phyloP scores from a whole-genome alignment of 2,888 invertebrate genomes.

The Quadroppia sp. region DNA sequence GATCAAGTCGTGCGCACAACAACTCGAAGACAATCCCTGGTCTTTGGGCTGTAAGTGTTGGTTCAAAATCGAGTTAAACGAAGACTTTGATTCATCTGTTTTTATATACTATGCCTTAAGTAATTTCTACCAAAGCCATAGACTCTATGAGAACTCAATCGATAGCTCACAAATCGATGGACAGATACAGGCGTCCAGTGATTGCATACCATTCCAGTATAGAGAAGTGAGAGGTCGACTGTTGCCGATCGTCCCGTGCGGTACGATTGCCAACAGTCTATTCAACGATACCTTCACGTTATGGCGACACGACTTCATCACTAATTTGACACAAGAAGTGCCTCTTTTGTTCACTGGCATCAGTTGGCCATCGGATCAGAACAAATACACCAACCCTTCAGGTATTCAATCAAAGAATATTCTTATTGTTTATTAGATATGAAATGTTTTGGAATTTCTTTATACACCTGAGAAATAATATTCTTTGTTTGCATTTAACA shows the following conservation, averaged over 20 bases:
- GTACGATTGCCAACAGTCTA: conserved; percentile 40
- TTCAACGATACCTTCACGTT: conserved; percentile 40
- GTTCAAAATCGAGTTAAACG: conserved; percentile 34
- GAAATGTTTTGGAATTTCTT: too few species aligned
- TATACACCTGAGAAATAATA: too few species aligned
- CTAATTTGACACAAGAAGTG: conserved; percentile 8
- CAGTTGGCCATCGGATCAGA: conserved; percentile 34
- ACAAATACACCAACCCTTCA: conserved; percentile 18
- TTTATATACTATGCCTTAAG: conserved; percentile 38
- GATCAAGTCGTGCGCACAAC: conserved; percentile 23
- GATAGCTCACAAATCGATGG: conserved; percentile 9
- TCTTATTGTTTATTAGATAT: too few species aligned
- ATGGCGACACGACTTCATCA: conserved; percentile 9
- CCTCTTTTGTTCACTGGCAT: conserved; percentile 33
- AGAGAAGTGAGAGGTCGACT: neutral
- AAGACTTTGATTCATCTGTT: conserved; percentile 35
- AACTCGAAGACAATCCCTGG: conserved; percentile 11
- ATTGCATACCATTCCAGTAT: conserved; percentile 37
- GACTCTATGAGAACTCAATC: conserved; percentile 22
- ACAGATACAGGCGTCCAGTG: neutral
- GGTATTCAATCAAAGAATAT: too few species aligned
- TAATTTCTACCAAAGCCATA: conserved; percentile 39
- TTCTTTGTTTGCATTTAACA: too few species aligned
- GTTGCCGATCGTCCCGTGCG: conserved; percentile 36
- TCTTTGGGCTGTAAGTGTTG: conserved; percentile 38